A percentile compares a stretch with the other conserved stretches of the same genome.
Conservation (phyloP, 2,797 vertebrate species). For the Onychomys arenicola region DNA sequence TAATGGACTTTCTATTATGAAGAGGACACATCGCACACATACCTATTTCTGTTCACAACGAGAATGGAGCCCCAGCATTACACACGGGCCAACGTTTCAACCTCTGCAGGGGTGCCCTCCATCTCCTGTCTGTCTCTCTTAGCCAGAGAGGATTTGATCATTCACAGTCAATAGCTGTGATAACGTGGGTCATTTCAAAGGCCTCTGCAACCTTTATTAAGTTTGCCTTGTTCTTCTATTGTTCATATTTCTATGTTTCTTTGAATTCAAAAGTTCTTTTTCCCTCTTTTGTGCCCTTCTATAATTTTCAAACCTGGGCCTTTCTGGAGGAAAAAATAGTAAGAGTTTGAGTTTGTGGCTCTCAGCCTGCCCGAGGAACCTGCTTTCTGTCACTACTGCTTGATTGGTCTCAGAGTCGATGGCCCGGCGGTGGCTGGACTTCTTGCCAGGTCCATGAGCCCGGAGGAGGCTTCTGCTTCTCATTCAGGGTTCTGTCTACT, state of each 20-base stretch:
- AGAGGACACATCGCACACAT: not conserved
- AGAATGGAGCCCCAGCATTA: not conserved
- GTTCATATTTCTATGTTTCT: not conserved
- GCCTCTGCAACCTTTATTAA: slow-evolving; percentile 2
- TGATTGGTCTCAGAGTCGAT: not conserved
- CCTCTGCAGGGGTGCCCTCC: not conserved
- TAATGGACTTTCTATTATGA: not conserved
- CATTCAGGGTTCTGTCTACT: not conserved
- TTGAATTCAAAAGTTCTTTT: slow-evolving; percentile 42
- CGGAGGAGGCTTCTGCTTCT: not conserved
- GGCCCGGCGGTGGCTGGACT: not conserved
- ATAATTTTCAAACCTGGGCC: not conserved
- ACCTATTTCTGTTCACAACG: slow-evolving; percentile 37
- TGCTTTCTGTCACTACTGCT: not conserved
- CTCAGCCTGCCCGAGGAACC: not conserved
- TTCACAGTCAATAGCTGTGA: not conserved
- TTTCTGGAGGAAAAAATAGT: not conserved
- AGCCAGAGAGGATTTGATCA: not conserved
- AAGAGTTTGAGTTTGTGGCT: not conserved
- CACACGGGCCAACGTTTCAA: not conserved
- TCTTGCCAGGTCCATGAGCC: not conserved
- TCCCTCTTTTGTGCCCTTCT: not conserved
- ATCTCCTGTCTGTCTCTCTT: not conserved
- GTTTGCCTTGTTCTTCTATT: slow-evolving; percentile 31
- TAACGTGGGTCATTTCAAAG: not conserved